Conservation (phyloP, 2,888 invertebrate genomes). For the Mythimna pallens region DNA sequence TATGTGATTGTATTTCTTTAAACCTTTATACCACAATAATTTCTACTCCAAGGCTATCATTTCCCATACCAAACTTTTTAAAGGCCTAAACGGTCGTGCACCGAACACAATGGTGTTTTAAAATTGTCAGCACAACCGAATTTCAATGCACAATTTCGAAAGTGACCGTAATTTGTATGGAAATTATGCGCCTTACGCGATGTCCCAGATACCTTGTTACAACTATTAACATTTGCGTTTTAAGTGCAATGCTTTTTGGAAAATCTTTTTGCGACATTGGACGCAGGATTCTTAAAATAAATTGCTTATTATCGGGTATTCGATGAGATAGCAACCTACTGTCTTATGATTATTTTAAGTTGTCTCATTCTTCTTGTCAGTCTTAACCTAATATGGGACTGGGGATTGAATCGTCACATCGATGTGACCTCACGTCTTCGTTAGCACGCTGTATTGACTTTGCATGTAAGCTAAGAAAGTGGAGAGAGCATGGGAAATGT, state of each 20-base stretch:
- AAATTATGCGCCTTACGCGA: conserved; percentile 82
- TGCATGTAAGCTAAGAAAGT: conserved; percentile 50
- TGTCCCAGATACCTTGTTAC: conserved; percentile 83
- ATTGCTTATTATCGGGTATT: conserved; percentile 17
- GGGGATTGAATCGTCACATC: conserved; percentile 49
- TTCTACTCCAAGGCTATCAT: conserved; percentile 20
- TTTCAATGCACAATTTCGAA: conserved; percentile 86
- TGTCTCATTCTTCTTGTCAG: conserved; percentile 36
- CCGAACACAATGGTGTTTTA: conserved; percentile 81
- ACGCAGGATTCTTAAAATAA: conserved; percentile 23
- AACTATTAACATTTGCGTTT: conserved; percentile 77
- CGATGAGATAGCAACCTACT: conserved; percentile 47
- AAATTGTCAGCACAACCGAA: conserved; percentile 78
- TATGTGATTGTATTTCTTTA: conserved; percentile 4
- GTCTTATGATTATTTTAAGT: conserved; percentile 42
- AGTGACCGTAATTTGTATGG: conserved; percentile 88
- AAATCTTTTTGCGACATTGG: conserved; percentile 38
- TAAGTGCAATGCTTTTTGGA: conserved; percentile 61
- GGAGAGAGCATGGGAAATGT: conserved; percentile 55
- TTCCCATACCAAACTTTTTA: conserved; percentile 12
- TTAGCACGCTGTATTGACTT: conserved; percentile 50
- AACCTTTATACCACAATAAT: background rate
- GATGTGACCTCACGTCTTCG: conserved; percentile 41
- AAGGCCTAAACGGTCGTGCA: conserved; percentile 59
- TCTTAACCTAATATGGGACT: conserved; percentile 33